Evolutionary conservation across 2,888 invertebrate species (phyloP), one percentile per base, ranked within the genome.

Genomic region (Zhengitettix transpicula): DNA sequence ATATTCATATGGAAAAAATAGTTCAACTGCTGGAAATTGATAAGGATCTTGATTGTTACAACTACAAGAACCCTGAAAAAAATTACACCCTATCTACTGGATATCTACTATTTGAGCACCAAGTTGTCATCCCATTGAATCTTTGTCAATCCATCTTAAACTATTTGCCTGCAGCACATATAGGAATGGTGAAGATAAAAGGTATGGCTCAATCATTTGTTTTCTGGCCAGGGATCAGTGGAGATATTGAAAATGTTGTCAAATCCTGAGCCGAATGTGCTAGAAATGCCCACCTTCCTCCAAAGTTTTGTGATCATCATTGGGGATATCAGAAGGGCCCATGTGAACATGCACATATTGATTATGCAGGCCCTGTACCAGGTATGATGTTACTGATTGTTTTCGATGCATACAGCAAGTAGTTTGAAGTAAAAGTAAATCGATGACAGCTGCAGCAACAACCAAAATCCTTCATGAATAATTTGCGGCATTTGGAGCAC

Each of bases 271-370:
- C n/a, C n/a, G n/a, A n/a, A n/a, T n/a, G n/a, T n/a, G n/a, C n/a
- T n/a, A n/a, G n/a, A n/a, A n/a, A n/a, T n/a, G n/a, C n/a, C n/a
- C n/a, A n/a, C n/a, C n/a, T n/a, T n/a, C 47, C 7, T 47, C 47
- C 47, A 12, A 47, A 47, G n/a, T 47, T 47, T 1, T 9, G 9
- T 47, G 47, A 47, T 47, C 47, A 9, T 9, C 47, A 47, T 47
- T 47, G 9, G 47, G 9, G n/a, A 47, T 47, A 47, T 47, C 47
- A 5, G n/a, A 61, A 58, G 15, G 58, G 54, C 56, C 63, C 67
- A 9, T 69, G 69, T 67, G 58, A 64, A 52, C 57, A 67, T 12
- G 53, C 70, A 9, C 70, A 70, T 58, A 64, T 70, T 40, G 68
- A 69, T 64, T 69, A 67, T 61, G 67, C 68, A 58, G 67, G 68